phyloP scores from a whole-genome alignment of 2,113 vertebrate species.

The Anhinga anhinga region DNA sequence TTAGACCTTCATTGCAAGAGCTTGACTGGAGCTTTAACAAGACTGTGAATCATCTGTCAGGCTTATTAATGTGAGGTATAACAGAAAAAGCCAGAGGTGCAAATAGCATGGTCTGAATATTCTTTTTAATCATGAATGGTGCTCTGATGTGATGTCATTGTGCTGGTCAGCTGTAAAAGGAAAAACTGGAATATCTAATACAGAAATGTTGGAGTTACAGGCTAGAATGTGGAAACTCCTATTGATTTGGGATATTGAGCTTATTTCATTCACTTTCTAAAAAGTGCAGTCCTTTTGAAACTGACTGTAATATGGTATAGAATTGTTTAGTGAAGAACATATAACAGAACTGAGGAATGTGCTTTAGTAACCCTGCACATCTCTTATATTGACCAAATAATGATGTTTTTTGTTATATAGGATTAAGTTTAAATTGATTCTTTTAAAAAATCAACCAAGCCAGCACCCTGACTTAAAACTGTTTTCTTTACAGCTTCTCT shows the following conservation, averaged over 20 bases:
- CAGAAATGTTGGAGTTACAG: background rate
- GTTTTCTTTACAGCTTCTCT: constrained; percentile 80
- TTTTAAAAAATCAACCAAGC: background rate
- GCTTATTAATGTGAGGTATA: background rate
- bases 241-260: background rate
- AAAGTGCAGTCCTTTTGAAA: background rate
- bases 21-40: background rate
- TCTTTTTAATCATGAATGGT: background rate
- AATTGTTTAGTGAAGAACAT: background rate
- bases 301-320: background rate
- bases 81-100: background rate
- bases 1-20: background rate
- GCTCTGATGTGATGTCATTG: background rate
- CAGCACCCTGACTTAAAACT: background rate
- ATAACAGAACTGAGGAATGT: background rate
- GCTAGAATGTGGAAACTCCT: background rate
- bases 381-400: background rate
- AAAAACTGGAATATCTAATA: background rate
- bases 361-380: background rate
- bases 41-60: background rate
- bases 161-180: background rate
- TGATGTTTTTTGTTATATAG: background rate
- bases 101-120: background rate
- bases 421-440: background rate
- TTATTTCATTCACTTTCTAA: background rate